A percentile compares a stretch with the other conserved stretches of the same genome.
Evolutionary conservation across 2,797 vertebrate species (phyloP).

Genomic region (Rhyacichthys aspro): DNA sequence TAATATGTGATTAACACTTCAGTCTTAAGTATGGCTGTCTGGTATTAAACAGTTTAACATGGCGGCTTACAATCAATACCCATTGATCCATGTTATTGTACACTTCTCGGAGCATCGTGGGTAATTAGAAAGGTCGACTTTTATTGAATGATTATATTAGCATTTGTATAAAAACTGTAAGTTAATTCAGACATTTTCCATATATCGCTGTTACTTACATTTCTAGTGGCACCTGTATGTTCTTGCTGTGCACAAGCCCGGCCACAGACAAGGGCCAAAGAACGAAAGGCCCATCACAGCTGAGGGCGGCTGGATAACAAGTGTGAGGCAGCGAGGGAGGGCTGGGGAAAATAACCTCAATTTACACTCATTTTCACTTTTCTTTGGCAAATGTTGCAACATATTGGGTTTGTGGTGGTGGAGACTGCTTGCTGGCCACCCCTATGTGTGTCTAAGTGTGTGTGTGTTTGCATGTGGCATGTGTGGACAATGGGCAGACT

Average conservation of each 20-base stretch:
- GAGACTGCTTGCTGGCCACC: conserved; percentile 58
- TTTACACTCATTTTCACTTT: conserved; percentile 89
- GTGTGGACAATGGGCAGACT: conserved; percentile 82
- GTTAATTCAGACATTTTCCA: conserved; percentile 33
- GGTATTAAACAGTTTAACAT: conserved; percentile 10
- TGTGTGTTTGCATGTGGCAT: conserved; percentile 54
- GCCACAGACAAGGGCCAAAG: conserved; percentile 40
- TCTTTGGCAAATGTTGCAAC: conserved; percentile 81
- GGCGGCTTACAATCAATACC: conserved; percentile 5
- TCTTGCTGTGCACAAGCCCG: conserved; percentile 43
- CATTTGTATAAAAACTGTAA: not conserved
- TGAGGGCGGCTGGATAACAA: conserved; percentile 70
- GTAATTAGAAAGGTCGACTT: no score
- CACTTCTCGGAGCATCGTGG: not conserved
- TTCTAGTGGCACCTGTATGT: conserved; percentile 49
- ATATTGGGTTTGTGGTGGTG: conserved; percentile 70
- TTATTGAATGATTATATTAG: not conserved
- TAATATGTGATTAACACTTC: conserved; percentile 3
- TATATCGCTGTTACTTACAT: conserved; percentile 33
- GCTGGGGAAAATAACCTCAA: conserved; percentile 83
- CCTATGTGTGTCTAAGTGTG: conserved; percentile 7
- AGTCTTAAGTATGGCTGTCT: not conserved
- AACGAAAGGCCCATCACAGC: conserved; percentile 56
- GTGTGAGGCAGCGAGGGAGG: conserved; percentile 66
- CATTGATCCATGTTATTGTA: conserved; percentile 13